These are phyloP conservation scores for Vireo griseus DNA, from an alignment of 2,797 vertebrate genomes.

Conservation along the genomic window DNA sequence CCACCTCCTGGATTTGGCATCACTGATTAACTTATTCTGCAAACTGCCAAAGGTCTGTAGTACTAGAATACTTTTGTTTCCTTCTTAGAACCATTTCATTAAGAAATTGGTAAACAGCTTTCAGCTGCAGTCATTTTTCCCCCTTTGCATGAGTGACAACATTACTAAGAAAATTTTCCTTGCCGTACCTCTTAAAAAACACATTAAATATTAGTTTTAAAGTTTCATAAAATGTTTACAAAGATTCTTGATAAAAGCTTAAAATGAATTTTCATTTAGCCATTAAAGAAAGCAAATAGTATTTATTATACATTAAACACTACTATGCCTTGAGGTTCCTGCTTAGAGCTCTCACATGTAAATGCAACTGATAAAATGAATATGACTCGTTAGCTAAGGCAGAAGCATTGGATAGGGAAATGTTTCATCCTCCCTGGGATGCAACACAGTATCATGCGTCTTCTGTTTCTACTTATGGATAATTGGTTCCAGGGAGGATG, in stretches of 20 bases:
- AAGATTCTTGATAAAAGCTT: background rate
- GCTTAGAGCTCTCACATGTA: background rate
- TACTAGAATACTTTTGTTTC: background rate
- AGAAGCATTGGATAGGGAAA: background rate
- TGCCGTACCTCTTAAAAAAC: background rate
- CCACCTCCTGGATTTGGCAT: background rate
- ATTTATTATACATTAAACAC: slow-evolving; percentile 16
- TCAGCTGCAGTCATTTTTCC: background rate
- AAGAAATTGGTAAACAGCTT: background rate
- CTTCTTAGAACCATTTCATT: background rate
- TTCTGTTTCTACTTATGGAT: background rate
- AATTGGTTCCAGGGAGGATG: background rate
- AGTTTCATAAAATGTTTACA: background rate
- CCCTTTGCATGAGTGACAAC: background rate
- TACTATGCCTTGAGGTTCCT: background rate
- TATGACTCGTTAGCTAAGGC: background rate
- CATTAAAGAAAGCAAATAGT: background rate
- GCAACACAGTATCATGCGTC: background rate
- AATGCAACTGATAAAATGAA: background rate
- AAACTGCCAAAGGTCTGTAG: background rate
- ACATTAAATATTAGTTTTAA: background rate
- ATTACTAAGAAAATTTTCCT: background rate
- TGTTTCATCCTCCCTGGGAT: background rate
- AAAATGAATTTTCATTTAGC: background rate
- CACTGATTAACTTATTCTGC: background rate